phyloP scores from a whole-genome alignment of 2,888 invertebrate species.

The Oscheius onirici region DNA sequence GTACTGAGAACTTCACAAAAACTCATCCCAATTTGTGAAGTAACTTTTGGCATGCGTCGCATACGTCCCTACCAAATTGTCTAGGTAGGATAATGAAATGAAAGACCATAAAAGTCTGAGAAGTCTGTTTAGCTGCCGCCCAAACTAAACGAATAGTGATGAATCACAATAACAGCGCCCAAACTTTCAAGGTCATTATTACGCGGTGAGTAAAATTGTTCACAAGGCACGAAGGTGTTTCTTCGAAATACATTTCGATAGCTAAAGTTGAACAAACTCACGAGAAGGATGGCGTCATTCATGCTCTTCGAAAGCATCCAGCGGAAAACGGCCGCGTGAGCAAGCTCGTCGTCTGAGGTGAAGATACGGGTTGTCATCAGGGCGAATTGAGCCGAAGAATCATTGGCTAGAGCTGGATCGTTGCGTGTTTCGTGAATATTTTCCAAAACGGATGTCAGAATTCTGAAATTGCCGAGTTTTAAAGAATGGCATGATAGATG shows the following conservation, averaged over 20 bases:
- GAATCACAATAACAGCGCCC: no score
- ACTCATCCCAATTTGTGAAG: no score
- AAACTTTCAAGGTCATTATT: no score
- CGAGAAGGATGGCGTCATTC: constrained; percentile 55
- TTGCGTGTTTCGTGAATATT: not conserved
- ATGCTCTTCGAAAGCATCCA: constrained; percentile 62
- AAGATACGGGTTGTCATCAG: constrained; percentile 74
- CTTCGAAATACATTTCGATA: constrained; percentile 1
- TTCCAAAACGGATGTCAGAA: not conserved
- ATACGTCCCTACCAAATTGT: no score
- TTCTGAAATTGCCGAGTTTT: not conserved
- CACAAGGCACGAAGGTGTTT: not conserved
- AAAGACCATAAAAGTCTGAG: no score
- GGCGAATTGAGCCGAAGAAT: constrained; percentile 70
- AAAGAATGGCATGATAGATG: no score
- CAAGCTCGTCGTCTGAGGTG: constrained; percentile 81
- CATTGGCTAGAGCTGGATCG: not conserved
- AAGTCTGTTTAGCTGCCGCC: no score
- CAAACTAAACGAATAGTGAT: no score
- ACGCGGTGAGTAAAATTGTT: no score
- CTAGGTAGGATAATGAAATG: no score
- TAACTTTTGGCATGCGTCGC: no score
- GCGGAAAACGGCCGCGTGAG: constrained; percentile 86
- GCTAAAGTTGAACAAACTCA: constrained; percentile 9
- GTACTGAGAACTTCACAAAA: no score